Conservation (phyloP, 2,113 vertebrate species). For the Bubo blakistoni region DNA sequence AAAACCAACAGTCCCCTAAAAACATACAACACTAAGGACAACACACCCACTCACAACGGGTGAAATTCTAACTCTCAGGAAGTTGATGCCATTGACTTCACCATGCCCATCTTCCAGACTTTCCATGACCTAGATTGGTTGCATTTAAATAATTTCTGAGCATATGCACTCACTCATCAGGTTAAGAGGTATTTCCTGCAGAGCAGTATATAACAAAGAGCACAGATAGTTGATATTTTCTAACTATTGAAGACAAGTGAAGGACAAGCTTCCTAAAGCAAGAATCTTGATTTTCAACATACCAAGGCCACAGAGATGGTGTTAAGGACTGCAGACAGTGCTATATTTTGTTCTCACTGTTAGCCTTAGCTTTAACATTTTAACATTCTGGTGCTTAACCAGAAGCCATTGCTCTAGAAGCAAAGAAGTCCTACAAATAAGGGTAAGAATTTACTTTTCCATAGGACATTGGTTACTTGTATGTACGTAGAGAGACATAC, state of each 20-base stretch:
- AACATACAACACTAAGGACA: background rate
- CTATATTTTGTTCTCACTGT: background rate
- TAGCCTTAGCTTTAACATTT: background rate
- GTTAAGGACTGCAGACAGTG: background rate
- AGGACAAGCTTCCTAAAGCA: background rate
- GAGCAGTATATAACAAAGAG: background rate
- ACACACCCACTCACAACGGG: background rate
- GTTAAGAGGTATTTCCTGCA: background rate
- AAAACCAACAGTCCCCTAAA: background rate
- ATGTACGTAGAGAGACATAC: background rate
- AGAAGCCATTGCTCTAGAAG: background rate
- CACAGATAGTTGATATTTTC: background rate
- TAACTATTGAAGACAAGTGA: background rate
- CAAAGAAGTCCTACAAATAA: background rate
- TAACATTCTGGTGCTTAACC: background rate
- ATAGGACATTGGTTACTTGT: background rate
- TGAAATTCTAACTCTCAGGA: background rate
- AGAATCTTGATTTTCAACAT: background rate
- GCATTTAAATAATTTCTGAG: background rate
- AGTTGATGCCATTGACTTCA: background rate
- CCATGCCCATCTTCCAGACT: background rate
- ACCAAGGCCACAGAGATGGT: background rate
- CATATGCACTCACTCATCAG: background rate
- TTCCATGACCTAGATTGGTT: background rate
- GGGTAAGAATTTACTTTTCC: background rate